Percentiles rank a stretch among this genome's conserved stretches.
Conservation (phyloP, 2,888 invertebrate species). For the Cylloceria caligata region DNA sequence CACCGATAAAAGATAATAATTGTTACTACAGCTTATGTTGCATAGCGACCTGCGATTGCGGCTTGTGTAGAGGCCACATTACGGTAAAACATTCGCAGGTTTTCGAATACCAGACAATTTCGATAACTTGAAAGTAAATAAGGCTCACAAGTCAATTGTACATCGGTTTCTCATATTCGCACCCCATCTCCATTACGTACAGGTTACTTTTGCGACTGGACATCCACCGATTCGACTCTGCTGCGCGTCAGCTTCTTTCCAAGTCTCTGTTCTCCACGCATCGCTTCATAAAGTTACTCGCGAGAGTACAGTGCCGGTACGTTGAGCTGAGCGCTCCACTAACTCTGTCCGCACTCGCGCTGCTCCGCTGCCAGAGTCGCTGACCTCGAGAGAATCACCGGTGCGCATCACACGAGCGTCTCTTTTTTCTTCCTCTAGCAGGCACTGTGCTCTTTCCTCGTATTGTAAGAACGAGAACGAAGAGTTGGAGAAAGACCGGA, state of each 20-base stretch:
- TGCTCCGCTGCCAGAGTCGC: constrained; percentile 77
- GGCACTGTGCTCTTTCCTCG: constrained; percentile 58
- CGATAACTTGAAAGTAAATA: background rate
- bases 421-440: constrained; percentile 35
- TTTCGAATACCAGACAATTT: too few relatives aligned
- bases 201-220: background rate
- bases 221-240: background rate
- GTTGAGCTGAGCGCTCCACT: constrained; percentile 83
- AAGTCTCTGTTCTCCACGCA: constrained; percentile 76
- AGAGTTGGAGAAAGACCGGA: constrained; percentile 10
- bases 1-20: too few relatives aligned
- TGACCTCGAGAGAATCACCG: constrained; percentile 83
- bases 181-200: constrained; percentile 13
- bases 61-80: too few relatives aligned
- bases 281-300: constrained; percentile 81
- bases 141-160: background rate
- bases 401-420: constrained; percentile 80
- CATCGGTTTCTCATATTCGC: background rate
- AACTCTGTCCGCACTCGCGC: constrained; percentile 80
- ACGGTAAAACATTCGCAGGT: too few relatives aligned
- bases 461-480: constrained; percentile 60
- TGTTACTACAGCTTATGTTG: too few relatives aligned
- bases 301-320: constrained; percentile 69
- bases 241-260: constrained; percentile 34
- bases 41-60: too few relatives aligned